Evolutionary conservation across 2,113 vertebrate species (phyloP), one percentile per base, ranked within the genome.

Genomic region (Pitta sordida): DNA sequence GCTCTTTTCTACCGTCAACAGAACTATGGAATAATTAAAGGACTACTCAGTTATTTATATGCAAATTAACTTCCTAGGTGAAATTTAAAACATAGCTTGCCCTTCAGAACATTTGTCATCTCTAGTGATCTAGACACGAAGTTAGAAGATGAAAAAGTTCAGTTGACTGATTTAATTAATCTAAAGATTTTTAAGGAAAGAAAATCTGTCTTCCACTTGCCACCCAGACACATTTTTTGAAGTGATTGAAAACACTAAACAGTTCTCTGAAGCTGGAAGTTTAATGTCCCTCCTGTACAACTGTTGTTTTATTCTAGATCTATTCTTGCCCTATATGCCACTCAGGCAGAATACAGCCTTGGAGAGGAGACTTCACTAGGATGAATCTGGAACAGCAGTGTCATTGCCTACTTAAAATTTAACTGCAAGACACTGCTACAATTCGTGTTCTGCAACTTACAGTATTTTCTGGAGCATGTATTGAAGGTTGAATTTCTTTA

Each of bases 11-110:
- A 10, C 83, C 82, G 88, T 41, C 64, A 87, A 74, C 24, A 83
- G 59, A 90, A 68, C 63, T 77, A 55, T 24, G 60, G 36, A 59
- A 75, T 71, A 92, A 95, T 95, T 95, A 90, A 85, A 94, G 59
- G 64, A 87, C 63, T 86, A 88, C 52, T 83, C 70, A 67, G 55
- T 83, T 94, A 94, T 85, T 77, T 88, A n/a, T 55, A 62, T 74
- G 82, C 74, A 94, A 91, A 91, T 94, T 82, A 88, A 86, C 48
- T 93, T 68, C 63, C 58, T 59, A 88, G n/a, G 55, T 83, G 63
- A 94, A 95, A 88, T 89, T 87, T 80, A 92, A 92, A 91, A 68
- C 27, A 55, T 22, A 80, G 36, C 15, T 83, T 74, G 78, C 36
- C 75, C 73, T 91, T 88, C 60, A 49, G 79, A 94, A 74, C 10